These are phyloP conservation scores for Caenorhabditis latens DNA, from an alignment of 1,140 invertebrate genomes.

Conservation along the genomic window DNA sequence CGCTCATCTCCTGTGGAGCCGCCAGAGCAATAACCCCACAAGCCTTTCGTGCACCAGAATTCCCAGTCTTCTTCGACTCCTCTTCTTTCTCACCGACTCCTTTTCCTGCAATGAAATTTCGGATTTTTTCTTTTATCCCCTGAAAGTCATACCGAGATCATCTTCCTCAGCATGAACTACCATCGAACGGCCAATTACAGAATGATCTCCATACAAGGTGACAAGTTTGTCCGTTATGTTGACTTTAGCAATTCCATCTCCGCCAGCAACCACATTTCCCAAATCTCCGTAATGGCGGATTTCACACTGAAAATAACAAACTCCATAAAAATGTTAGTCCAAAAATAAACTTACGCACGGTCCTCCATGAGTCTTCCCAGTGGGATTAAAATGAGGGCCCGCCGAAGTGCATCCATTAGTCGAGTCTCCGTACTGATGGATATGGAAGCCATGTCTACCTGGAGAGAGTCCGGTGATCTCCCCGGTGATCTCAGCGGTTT, in stretches of 20 bases:
- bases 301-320: conserved; percentile 78
- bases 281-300: conserved; percentile 90
- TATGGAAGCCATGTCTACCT: conserved; percentile 91
- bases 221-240: conserved; percentile 85
- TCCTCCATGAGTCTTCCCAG: conserved; percentile 87
- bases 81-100: conserved; percentile 92
- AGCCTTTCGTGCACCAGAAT: conserved; percentile 92
- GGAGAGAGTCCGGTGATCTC: conserved; percentile 83
- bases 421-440: conserved; percentile 96
- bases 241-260: conserved; percentile 83
- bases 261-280: conserved; percentile 82
- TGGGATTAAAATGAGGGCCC: conserved; percentile 94
- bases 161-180: conserved; percentile 89
- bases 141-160: conserved; percentile 83
- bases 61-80: conserved; percentile 87
- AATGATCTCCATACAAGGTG: conserved; percentile 80
- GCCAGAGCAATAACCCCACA: conserved; percentile 91
- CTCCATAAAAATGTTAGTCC: not conserved
- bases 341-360: conserved; percentile 80
- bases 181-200: conserved; percentile 76
- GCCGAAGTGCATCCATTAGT: conserved; percentile 95
- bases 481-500: conserved; percentile 81
- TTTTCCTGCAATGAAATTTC: conserved; percentile 79
- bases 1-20: conserved; percentile 20
- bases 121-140: no score